Conservation (phyloP, 2,888 invertebrate species). For the Erebia ligea region DNA sequence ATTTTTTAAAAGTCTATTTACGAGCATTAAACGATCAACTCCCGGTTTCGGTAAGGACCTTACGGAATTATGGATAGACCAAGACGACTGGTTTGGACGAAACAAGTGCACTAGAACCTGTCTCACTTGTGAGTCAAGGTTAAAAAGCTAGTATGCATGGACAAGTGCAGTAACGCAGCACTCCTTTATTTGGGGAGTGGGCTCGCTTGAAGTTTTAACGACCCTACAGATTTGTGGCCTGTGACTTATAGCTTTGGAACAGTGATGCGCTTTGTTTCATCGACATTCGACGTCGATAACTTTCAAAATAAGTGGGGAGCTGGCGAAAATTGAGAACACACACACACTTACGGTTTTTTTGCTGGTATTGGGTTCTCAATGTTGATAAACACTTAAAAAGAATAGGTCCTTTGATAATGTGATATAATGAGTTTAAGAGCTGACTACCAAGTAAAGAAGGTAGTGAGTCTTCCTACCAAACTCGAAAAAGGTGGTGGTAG, state of each 20-base stretch:
- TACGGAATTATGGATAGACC: neutral
- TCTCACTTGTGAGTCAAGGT: conserved; percentile 21
- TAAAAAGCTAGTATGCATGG: conserved; percentile 16
- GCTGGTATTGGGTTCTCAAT: too few relatives aligned
- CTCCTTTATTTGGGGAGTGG: conserved; percentile 60
- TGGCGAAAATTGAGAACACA: neutral
- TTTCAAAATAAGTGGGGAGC: conserved; percentile 5
- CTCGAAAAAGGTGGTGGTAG: too few relatives aligned
- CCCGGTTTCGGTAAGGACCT: too few relatives aligned
- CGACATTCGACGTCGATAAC: conserved; percentile 54
- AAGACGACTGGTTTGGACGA: neutral
- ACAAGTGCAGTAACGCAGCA: conserved; percentile 53
- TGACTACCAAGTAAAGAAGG: too few relatives aligned
- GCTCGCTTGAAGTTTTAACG: conserved; percentile 65
- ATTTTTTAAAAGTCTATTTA: too few relatives aligned
- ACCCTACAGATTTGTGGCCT: conserved; percentile 73
- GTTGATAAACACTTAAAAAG: too few relatives aligned
- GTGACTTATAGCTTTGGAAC: conserved; percentile 63
- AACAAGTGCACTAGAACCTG: conserved; percentile 1
- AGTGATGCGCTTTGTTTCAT: conserved; percentile 51
- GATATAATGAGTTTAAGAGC: too few relatives aligned
- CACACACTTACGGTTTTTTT: too few relatives aligned
- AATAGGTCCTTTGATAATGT: too few relatives aligned
- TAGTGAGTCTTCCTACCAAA: too few relatives aligned
- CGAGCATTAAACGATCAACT: too few relatives aligned